These are phyloP conservation scores for Zoanthus solanderi DNA, from an alignment of 92 coral and sea anemone genomes.

Conservation along the genomic window DNA sequence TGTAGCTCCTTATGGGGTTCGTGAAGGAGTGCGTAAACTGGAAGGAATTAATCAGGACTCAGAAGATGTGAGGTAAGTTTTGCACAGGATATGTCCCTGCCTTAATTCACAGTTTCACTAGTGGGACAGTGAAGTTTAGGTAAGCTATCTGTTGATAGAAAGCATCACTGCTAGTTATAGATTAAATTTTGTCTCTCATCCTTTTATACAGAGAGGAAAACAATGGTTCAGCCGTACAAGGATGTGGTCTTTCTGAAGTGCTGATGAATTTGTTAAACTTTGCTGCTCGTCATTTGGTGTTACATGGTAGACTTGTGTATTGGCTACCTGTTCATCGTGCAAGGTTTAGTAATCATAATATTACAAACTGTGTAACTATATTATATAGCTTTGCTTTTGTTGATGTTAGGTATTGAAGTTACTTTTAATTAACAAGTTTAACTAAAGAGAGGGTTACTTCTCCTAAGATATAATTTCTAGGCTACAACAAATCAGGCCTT, in stretches of 20 bases:
- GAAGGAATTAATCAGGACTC: conserved; percentile 42
- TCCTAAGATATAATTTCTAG: too few relatives aligned
- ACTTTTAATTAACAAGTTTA: too few relatives aligned
- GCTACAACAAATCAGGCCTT: too few relatives aligned
- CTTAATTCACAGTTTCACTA: too few relatives aligned
- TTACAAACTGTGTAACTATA: too few relatives aligned
- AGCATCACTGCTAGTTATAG: too few relatives aligned
- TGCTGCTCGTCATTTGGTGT: conserved; percentile 83
- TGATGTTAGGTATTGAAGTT: too few relatives aligned
- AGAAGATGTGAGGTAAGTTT: conserved; percentile 31
- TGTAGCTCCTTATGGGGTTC: conserved; percentile 95
- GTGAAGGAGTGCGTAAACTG: conserved; percentile 93
- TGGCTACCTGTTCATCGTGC: conserved; percentile 93
- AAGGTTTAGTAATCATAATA: conserved; percentile 58
- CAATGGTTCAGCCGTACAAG: conserved; percentile 66
- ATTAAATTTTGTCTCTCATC: background rate
- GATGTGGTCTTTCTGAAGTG: conserved; percentile 88
- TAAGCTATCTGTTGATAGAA: too few relatives aligned
- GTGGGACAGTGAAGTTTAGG: too few relatives aligned
- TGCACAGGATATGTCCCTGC: too few relatives aligned
- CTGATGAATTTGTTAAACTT: conserved; percentile 78
- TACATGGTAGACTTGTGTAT: conserved; percentile 88
- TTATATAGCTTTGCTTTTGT: too few relatives aligned
- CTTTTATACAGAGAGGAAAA: conserved; percentile 48
- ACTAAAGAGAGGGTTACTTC: too few relatives aligned